Conservation (phyloP, 2,888 invertebrate species). For the Caenorhabditis virilis region DNA sequence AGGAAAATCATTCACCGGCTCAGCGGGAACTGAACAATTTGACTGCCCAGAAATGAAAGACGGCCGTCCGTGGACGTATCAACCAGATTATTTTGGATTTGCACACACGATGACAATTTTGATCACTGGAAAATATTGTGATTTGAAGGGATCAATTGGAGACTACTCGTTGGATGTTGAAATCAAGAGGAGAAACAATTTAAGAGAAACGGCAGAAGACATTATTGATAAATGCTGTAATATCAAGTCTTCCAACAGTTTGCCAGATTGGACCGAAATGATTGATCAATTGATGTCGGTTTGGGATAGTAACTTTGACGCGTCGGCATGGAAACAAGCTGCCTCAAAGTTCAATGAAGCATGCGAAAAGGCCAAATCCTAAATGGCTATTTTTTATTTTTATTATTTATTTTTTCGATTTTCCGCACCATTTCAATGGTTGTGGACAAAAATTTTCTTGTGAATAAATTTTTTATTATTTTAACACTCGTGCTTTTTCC, state of each 20-base stretch:
- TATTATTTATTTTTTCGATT: too few species aligned
- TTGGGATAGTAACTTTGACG: slow-evolving; percentile 19
- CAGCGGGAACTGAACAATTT: slow-evolving; percentile 74
- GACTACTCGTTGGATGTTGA: slow-evolving; percentile 52
- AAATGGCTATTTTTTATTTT: background rate
- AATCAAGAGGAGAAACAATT: slow-evolving; percentile 70
- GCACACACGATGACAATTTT: slow-evolving; percentile 86
- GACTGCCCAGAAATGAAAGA: slow-evolving; percentile 81
- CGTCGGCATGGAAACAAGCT: slow-evolving; percentile 15
- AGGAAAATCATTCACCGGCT: slow-evolving; percentile 73
- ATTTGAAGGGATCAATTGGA: slow-evolving; percentile 69
- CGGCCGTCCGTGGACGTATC: slow-evolving; percentile 81
- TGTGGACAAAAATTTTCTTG: too few species aligned
- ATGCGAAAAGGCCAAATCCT: slow-evolving; percentile 19
- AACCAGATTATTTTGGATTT: slow-evolving; percentile 87
- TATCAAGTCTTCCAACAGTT: slow-evolving; percentile 78
- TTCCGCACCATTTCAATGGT: too few species aligned
- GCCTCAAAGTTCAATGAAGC: slow-evolving; percentile 29
- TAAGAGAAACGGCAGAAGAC: slow-evolving; percentile 76
- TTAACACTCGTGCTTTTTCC: too few species aligned
- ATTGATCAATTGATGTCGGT: slow-evolving; percentile 3
- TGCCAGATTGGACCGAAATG: slow-evolving; percentile 76
- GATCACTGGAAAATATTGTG: slow-evolving; percentile 84
- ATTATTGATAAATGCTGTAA: slow-evolving; percentile 83
- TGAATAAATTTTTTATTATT: too few species aligned